Base-by-base conservation (phyloP, 2,113 vertebrate species). In the Dicrurus megarhynchus region DNA sequence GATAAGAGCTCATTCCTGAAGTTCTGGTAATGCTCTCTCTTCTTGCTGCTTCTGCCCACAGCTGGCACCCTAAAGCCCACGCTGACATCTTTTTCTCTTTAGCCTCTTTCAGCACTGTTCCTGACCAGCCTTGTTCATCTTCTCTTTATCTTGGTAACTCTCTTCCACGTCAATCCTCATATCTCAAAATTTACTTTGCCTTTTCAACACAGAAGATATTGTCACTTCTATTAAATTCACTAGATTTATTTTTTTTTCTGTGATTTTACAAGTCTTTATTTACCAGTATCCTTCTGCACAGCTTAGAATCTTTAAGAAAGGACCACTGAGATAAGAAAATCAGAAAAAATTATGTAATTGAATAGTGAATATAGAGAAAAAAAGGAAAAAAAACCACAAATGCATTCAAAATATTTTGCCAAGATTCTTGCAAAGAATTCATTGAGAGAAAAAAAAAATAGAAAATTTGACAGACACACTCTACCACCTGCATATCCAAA, bases 401-500 rank as follows among this genome's bases (percentile, higher is more conserved):
- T 13, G 15, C 9, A 35, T 47, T 61, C 14, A 87, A 91, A 96
- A 91, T 79, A 87, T 78, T 92, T 75, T 76, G 47, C 52, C 44
- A 79, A 50, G 67, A 74, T 64, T 71, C 49, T 89, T 84, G 77
- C 32, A 84, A 59, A 89, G 39, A 88, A 95, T 90, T 93, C 79
- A 70, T 60, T 88, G 76, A 90, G 50, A 90, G 64, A 46, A 89
- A 79, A 93, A 63, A 76, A 77, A 75, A 30, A 2, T 13, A 78
- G 50, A 85, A 84, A 87, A 89, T 67, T 64, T 81, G 81, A 79
- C 84, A 93, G 82, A 80, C 77, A 75, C 21, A 68, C 76, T 93
- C 57, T 74, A 86, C 87, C 95, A 96, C 95, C 95, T 96, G 95
- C 85, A 71, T 42, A 96, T 75, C 93, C 92, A 92, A 95, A 97